These are phyloP conservation scores for Serinus canaria DNA, from an alignment of 2,113 vertebrate species.

Conservation along the genomic window DNA sequence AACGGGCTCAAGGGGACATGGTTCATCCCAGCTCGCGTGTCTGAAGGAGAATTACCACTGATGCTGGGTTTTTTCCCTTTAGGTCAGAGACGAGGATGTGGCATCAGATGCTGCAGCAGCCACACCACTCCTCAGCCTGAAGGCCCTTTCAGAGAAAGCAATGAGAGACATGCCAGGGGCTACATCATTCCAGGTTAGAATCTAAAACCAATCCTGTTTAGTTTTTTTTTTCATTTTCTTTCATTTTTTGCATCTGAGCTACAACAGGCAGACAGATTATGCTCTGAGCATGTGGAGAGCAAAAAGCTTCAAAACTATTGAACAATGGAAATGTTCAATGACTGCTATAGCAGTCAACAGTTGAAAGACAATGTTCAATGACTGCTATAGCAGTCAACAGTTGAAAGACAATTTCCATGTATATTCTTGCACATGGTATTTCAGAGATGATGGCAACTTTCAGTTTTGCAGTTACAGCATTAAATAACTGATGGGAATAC, in stretches of 20 bases:
- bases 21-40: slow-evolving; percentile 97
- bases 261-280: not conserved
- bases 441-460: not conserved
- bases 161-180: slow-evolving; percentile 74
- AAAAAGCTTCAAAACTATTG: slow-evolving; percentile 41
- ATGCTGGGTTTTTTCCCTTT: slow-evolving; percentile 88
- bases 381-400: slow-evolving; percentile 39
- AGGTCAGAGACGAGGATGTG: slow-evolving; percentile 84
- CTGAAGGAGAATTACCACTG: slow-evolving; percentile 98
- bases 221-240: not conserved
- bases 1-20: slow-evolving; percentile 89
- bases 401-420: slow-evolving; percentile 32
- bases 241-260: not conserved
- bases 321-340: too few relatives aligned
- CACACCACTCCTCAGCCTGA: slow-evolving; percentile 78
- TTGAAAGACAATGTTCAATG: slow-evolving; percentile 53
- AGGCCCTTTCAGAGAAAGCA: slow-evolving; percentile 69
- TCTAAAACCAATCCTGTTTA: slow-evolving; percentile 55
- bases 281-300: slow-evolving; percentile 4
- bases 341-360: slow-evolving; percentile 39
- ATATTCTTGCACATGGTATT: not conserved
- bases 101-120: slow-evolving; percentile 80
- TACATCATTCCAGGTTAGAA: slow-evolving; percentile 76
- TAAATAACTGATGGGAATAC: not conserved
- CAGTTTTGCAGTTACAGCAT: not conserved